These are phyloP conservation scores for Cheilosia vernalis DNA, from an alignment of 2,888 invertebrate species.

Conservation along the genomic window DNA sequence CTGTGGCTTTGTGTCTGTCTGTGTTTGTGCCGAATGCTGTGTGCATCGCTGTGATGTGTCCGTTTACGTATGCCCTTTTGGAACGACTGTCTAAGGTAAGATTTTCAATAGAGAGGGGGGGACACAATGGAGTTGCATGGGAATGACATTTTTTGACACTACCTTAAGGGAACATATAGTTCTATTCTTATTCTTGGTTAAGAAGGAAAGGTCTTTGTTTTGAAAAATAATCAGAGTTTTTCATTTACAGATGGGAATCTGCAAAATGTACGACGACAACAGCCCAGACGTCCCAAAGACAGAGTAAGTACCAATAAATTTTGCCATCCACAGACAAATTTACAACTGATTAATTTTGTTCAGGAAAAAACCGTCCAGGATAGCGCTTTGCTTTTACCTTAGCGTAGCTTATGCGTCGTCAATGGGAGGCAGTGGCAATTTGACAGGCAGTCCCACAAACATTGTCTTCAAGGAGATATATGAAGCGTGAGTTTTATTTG, in stretches of 20 bases:
- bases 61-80: slow-evolving; percentile 14
- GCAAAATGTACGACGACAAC: slow-evolving; percentile 24
- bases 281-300: slow-evolving; percentile 3
- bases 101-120: not conserved
- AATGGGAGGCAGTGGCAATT: slow-evolving; percentile 30
- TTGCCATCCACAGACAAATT: no score
- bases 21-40: slow-evolving; percentile 24
- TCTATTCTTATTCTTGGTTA: no score
- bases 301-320: not conserved
- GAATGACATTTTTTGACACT: no score
- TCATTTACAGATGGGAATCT: slow-evolving; percentile 28
- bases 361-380: slow-evolving; percentile 33
- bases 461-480: not conserved
- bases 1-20: slow-evolving; percentile 3
- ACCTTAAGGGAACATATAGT: no score
- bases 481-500: slow-evolving; percentile 7
- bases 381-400: slow-evolving; percentile 38
- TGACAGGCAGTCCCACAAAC: slow-evolving; percentile 19
- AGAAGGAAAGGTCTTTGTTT: not conserved
- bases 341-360: not conserved
- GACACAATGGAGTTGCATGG: no score
- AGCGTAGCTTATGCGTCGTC: slow-evolving; percentile 42
- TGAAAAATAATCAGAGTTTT: no score
- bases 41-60: slow-evolving; percentile 30
- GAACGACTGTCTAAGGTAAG: slow-evolving; percentile 27